These are phyloP conservation scores for Pseudomyrmex dendroicus DNA, from an alignment of 1,140 invertebrate species.

Conservation along the genomic window DNA sequence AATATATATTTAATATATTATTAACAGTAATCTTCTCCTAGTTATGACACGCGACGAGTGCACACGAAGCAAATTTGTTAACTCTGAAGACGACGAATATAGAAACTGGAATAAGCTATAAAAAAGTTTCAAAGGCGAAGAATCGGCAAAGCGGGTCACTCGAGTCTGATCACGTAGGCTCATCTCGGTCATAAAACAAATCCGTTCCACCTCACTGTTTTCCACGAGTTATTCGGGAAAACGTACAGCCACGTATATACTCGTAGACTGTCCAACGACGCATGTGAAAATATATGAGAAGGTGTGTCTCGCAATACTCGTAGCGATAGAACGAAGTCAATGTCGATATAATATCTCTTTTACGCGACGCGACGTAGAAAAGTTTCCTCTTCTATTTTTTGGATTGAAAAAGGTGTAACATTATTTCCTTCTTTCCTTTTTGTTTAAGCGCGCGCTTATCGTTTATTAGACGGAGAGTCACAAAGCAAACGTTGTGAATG, in stretches of 20 bases:
- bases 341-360: conserved; percentile 10
- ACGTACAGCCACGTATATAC: conserved; percentile 46
- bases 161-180: conserved; percentile 78
- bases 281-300: conserved; percentile 25
- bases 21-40: not conserved
- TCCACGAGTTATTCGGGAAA: conserved; percentile 21
- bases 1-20: not conserved
- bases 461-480: conserved; percentile 5
- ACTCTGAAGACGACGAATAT: conserved; percentile 16
- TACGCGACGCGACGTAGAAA: conserved; percentile 19
- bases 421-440: conserved; percentile 4
- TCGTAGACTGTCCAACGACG: conserved; percentile 18
- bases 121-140: conserved; percentile 73
- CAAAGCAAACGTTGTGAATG: conserved; percentile 35
- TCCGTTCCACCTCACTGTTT: conserved; percentile 48
- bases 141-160: conserved; percentile 22
- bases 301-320: not conserved
- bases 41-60: not conserved
- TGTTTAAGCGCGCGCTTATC: conserved; percentile 5
- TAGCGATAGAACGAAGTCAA: conserved; percentile 27
- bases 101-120: conserved; percentile 63
- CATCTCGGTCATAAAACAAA: conserved; percentile 78
- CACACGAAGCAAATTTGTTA: conserved; percentile 65
- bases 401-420: conserved; percentile 32
- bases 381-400: not conserved